These are phyloP conservation scores for Pygmarrhopalites habei DNA, from an alignment of 1,140 invertebrate species.

Conservation along the genomic window DNA sequence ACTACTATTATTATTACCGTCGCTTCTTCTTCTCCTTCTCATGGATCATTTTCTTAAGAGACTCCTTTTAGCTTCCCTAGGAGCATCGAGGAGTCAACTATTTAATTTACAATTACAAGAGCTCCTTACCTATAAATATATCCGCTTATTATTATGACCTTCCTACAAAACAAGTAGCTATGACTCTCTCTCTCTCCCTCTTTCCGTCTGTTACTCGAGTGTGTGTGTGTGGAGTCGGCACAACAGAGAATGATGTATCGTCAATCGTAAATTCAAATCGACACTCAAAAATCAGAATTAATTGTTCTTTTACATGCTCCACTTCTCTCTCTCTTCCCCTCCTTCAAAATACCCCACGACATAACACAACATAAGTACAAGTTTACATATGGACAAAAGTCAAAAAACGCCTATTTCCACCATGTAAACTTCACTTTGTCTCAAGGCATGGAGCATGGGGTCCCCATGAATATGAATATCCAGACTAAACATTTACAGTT, in stretches of 20 bases:
- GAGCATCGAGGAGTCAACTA: too few species aligned
- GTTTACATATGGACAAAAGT: background rate
- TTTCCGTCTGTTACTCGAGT: background rate
- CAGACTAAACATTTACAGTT: background rate
- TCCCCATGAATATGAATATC: background rate
- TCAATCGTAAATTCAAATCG: background rate
- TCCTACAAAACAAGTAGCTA: background rate
- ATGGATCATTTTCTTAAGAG: too few species aligned
- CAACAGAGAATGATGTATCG: too few species aligned
- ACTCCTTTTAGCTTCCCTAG: too few species aligned
- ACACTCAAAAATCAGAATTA: background rate
- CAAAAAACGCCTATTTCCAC: background rate
- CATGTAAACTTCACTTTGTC: background rate
- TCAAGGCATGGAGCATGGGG: background rate
- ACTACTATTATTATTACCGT: too few species aligned
- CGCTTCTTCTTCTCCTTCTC: too few species aligned
- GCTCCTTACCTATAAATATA: background rate
- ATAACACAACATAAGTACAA: background rate
- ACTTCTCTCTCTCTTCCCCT: background rate
- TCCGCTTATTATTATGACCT: background rate
- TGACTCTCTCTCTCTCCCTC: background rate
- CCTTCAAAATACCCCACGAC: background rate
- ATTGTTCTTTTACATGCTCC: background rate
- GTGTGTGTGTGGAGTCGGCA: too few species aligned
- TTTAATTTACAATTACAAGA: background rate